These are phyloP conservation scores for Pecten maximus DNA, from an alignment of 2,888 invertebrate species.

Conservation along the genomic window DNA sequence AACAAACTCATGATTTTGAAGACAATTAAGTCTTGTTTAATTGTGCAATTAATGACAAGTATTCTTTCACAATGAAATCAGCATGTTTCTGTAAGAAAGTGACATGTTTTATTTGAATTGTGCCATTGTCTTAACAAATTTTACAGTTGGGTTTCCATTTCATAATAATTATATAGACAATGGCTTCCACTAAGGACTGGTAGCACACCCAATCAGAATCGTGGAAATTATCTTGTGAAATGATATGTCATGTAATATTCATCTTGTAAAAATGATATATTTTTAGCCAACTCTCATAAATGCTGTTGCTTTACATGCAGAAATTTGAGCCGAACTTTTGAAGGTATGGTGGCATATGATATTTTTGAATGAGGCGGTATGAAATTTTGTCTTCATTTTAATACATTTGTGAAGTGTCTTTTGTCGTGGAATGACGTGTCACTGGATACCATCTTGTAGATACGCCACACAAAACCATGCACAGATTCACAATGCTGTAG, in stretches of 20 bases:
- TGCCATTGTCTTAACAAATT: neutral
- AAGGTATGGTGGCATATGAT: neutral
- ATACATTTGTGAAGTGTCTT: neutral
- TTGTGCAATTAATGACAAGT: too few relatives aligned
- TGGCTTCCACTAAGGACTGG: neutral
- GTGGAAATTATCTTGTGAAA: neutral
- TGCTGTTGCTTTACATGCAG: neutral
- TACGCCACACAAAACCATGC: neutral
- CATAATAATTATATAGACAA: neutral
- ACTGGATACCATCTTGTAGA: neutral
- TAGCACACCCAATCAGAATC: neutral
- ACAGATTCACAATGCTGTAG: neutral
- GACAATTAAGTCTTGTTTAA: too few relatives aligned
- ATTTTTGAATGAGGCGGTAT: neutral
- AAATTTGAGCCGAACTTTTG: neutral
- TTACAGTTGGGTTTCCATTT: neutral
- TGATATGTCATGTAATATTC: conserved; percentile 26
- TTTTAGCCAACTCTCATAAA: neutral
- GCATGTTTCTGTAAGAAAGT: too few relatives aligned
- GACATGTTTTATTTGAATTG: neutral
- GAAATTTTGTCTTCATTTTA: neutral
- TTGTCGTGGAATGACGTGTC: neutral
- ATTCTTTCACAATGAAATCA: too few relatives aligned
- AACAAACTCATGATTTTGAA: too few relatives aligned
- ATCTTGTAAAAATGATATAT: neutral